Evolutionary conservation across 2,113 vertebrate species (phyloP), one percentile per base, ranked within the genome.

Genomic region (Trichechus manatus): DNA sequence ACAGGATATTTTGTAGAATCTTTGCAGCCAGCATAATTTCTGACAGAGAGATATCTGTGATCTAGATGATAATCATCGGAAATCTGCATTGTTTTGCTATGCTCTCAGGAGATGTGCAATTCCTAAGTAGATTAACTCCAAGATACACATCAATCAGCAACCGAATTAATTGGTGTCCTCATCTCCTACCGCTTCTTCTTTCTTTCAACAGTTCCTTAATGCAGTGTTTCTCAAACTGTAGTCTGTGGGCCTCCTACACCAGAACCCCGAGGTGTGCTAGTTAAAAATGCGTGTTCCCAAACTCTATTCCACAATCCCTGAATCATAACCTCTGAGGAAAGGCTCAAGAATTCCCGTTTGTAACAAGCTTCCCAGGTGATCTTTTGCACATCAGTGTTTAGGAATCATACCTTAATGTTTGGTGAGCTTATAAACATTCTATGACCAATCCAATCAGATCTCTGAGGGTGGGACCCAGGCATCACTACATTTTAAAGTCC

Each of bases 151-250:
- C 90, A 77, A 23, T 97, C 94, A 87, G 50, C 87, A 96, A 72
- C 27, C 33, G 87, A 83, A 94, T 94, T 94, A 97, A 93, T 92
- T 94, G 89, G 80, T 31, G 89, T 87, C 33, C 61, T 96, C 9
- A 42, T 82, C 78, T 93, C 84, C 61, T 56, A 50, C 19, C 29
- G 13, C 82, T 70, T 83, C 64, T 95, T 74, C 70, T 93, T 91
- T 59, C 63, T 70, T 82, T 96, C 87, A 92, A 66, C 23, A 84
- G 50, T 90, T 96, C 14, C 88, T 68, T 92, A 95, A 36, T 63
- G 29, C 14, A 22, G 22, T 66, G 50, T 89, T 96, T 93, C 59
- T 91, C 79, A 77, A 80, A 85, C 61, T 93, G 42, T 64, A 59
- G 33, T 77, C 59, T 91, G 33, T 85, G 66, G 81, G 78, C 72